These are phyloP conservation scores for Holothuria leucospilota DNA, from an alignment of 53 echinoderm and acorn worm genomes.

Conservation along the genomic window DNA sequence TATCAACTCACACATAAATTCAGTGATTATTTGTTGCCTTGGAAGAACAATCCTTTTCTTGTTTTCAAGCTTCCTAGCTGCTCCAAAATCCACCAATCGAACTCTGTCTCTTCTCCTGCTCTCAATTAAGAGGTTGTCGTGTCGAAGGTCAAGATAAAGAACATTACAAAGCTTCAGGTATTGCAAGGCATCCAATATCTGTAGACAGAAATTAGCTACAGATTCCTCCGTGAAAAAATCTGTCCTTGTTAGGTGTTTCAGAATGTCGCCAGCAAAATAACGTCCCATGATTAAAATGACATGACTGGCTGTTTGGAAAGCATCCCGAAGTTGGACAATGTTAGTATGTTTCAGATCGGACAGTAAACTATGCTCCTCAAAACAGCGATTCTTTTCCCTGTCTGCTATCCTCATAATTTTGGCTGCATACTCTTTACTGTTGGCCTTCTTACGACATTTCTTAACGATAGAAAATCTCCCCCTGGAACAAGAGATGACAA, in stretches of 20 bases:
- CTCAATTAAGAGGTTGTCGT: slow-evolving; percentile 88
- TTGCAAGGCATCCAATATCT: slow-evolving; percentile 79
- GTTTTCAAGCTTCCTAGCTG: slow-evolving; percentile 72
- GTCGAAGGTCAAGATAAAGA: slow-evolving; percentile 83
- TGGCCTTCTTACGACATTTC: slow-evolving; percentile 78
- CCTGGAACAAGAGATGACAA: slow-evolving; percentile 40
- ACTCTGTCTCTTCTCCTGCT: slow-evolving; percentile 80
- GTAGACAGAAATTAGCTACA: slow-evolving; percentile 60
- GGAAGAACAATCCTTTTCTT: slow-evolving; percentile 66
- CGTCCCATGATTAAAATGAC: slow-evolving; percentile 84
- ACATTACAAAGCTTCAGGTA: slow-evolving; percentile 78
- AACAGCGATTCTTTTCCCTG: slow-evolving; percentile 57
- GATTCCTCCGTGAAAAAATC: slow-evolving; percentile 79
- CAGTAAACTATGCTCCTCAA: slow-evolving; percentile 78
- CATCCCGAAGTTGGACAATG: slow-evolving; percentile 85
- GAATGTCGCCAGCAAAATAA: slow-evolving; percentile 82
- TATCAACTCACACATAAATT: slow-evolving; percentile 77
- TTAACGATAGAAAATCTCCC: slow-evolving; percentile 85
- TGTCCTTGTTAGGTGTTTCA: slow-evolving; percentile 81
- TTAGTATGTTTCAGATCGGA: slow-evolving; percentile 82
- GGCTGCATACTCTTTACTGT: slow-evolving; percentile 84
- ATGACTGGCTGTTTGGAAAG: slow-evolving; percentile 79
- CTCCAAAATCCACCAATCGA: slow-evolving; percentile 86
- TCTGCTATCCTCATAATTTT: slow-evolving; percentile 72
- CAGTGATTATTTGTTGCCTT: slow-evolving; percentile 68